A percentile compares a stretch with the other conserved stretches of the same genome.
Conservation (phyloP, 2,113 vertebrate genomes). For the Melanocharis versteri region DNA sequence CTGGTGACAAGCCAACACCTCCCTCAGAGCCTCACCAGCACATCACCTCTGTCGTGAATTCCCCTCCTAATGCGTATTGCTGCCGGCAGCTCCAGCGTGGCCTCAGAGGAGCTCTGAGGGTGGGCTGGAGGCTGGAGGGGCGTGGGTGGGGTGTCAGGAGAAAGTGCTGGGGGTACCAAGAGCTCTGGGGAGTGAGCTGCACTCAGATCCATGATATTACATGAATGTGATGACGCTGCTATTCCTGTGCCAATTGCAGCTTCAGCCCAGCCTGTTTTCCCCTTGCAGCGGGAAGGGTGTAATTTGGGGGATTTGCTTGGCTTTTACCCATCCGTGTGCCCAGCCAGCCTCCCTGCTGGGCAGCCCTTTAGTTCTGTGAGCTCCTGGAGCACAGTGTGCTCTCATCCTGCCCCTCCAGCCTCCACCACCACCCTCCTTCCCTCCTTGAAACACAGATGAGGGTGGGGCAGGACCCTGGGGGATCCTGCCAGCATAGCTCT, state of each 20-base stretch:
- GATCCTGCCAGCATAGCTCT: not conserved
- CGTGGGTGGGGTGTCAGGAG: not conserved
- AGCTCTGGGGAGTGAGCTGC: not conserved
- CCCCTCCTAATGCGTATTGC: not conserved
- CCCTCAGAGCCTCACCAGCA: not conserved
- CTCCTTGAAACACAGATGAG: not conserved
- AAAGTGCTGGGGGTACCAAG: not conserved
- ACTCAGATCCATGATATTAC: not conserved
- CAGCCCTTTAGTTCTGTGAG: not conserved
- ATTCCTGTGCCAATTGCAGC: not conserved
- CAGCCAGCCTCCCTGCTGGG: not conserved
- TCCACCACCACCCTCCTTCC: rapidly evolving
- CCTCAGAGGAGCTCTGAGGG: not conserved
- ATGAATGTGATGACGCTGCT: not conserved
- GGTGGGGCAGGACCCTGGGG: rapidly evolving
- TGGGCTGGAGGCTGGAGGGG: not conserved
- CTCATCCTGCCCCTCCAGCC: not conserved
- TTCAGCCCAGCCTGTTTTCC: not conserved
- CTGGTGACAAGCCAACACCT: not conserved
- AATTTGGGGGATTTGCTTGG: not conserved
- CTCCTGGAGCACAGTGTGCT: not conserved
- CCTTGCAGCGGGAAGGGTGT: not conserved
- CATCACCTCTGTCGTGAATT: not conserved
- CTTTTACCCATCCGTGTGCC: not conserved
- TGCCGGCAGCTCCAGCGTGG: not conserved